A percentile compares a stretch with the other conserved stretches of the same genome.
Conservation (phyloP, 2,113 vertebrate species). For the Daphoenositta chrysoptera region DNA sequence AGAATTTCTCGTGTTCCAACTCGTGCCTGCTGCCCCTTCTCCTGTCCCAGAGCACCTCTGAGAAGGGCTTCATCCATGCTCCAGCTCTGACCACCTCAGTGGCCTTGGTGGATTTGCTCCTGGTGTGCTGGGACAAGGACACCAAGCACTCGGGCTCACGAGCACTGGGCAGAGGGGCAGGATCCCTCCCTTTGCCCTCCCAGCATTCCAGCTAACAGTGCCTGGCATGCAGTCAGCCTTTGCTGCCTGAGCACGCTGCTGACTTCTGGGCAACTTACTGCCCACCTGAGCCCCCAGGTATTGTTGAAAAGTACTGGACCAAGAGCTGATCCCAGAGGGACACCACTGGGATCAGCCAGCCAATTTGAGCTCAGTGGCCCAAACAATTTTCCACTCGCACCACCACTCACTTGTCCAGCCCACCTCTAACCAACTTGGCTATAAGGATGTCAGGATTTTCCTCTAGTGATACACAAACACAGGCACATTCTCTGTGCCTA, state of each 20-base stretch:
- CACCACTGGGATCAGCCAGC: neutral
- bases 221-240: neutral
- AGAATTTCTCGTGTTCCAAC: neutral
- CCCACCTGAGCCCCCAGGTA: neutral
- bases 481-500: neutral
- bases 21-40: neutral
- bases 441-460: neutral
- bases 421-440: neutral
- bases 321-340: neutral
- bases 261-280: neutral
- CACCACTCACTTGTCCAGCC: neutral
- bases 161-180: neutral
- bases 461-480: neutral
- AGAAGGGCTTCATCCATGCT: neutral
- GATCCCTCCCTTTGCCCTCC: neutral
- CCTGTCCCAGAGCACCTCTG: neutral
- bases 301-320: neutral
- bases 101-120: neutral
- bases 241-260: neutral
- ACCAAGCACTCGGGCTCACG: accelerated
- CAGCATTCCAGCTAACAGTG: neutral
- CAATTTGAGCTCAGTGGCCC: neutral
- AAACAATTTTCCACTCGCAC: neutral
- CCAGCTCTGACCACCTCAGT: neutral
- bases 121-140: neutral